Evolutionary conservation across 2,888 invertebrate genomes (phyloP), one percentile per base, ranked within the genome.

Genomic region (Drosophila mulleri): DNA sequence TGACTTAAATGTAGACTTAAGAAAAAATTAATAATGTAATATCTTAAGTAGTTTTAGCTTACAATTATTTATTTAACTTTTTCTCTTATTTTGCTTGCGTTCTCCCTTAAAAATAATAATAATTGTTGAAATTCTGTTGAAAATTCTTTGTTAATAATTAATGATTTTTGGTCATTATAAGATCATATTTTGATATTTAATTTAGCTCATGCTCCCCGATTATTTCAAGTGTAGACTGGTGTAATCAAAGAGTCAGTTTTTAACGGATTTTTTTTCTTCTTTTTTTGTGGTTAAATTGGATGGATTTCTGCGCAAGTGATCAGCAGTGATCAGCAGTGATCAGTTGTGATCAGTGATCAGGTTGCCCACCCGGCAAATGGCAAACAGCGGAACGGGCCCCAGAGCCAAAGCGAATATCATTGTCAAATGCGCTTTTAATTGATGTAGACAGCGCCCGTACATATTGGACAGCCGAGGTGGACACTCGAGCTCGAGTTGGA

Each of bases 401-500:
- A 47, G 67, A 32, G 32, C 50, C 76, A 70, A 72, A 80, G 62
- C 67, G 66, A 89, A 84, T 89, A 89, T 89, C 83, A 90, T 89
- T 89, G 90, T 89, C 90, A 88, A 90, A 90, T 83, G 85, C 68
- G 78, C 84, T 88, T 90, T 89, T 90, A 88, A 89, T 87, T 89
- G 89, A 90, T 84, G 88, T 87, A 72, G 90, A 90, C 88, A 87
- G 87, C 74, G 80, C 63, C 72, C 82, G 79, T 79, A 86, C 89
- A 86, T 74, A 80, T 84, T 86, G 88, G 87, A 84, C 84, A 84
- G 87, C 59, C 80, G 41, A 65, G 65, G 80, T 82, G 87, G 89
- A 89, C 89, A 89, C 78, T 79, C 72, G 77, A 61, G 64, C 64
- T 61, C 72, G 14, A 18, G 50, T 18, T 52, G 14, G 9, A 16